Percentiles rank a stretch among this genome's conserved stretches.
These are phyloP conservation scores for Microcebus murinus DNA, from an alignment of 2,113 vertebrate genomes.

Conservation along the genomic window DNA sequence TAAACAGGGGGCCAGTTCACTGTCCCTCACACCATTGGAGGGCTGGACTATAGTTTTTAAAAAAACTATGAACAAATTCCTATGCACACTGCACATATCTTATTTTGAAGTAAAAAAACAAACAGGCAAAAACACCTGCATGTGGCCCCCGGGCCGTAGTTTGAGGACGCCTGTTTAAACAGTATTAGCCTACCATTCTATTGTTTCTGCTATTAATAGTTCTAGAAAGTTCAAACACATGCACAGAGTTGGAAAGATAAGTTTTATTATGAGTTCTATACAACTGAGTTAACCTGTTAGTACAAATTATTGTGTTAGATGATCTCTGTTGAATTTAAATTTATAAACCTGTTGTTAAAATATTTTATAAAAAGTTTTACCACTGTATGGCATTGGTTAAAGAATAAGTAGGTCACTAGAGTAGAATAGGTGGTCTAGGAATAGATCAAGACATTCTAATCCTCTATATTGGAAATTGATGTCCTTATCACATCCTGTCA, in stretches of 20 bases:
- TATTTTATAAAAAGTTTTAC: not conserved
- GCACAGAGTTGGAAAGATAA: not conserved
- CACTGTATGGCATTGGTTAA: not conserved
- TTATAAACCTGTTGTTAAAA: not conserved
- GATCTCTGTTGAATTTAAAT: conserved; percentile 15
- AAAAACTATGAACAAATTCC: no score
- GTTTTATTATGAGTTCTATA: conserved; percentile 8
- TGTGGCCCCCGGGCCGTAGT: no score
- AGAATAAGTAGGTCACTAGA: not conserved
- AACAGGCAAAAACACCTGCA: no score
- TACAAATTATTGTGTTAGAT: not conserved
- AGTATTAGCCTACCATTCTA: not conserved
- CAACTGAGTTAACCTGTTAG: not conserved
- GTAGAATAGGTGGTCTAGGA: not conserved
- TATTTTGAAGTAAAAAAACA: no score
- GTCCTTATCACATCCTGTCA: not conserved
- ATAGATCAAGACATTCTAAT: not conserved
- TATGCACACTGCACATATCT: no score
- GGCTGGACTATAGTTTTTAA: no score
- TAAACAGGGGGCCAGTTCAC: no score
- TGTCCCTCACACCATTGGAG: no score
- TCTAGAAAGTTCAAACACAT: not conserved
- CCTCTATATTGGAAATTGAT: not conserved
- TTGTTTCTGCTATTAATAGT: not conserved
- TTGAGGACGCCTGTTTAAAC: not conserved